Conservation (phyloP, 2,113 vertebrate species). For the Girardinichthys multiradiatus region DNA sequence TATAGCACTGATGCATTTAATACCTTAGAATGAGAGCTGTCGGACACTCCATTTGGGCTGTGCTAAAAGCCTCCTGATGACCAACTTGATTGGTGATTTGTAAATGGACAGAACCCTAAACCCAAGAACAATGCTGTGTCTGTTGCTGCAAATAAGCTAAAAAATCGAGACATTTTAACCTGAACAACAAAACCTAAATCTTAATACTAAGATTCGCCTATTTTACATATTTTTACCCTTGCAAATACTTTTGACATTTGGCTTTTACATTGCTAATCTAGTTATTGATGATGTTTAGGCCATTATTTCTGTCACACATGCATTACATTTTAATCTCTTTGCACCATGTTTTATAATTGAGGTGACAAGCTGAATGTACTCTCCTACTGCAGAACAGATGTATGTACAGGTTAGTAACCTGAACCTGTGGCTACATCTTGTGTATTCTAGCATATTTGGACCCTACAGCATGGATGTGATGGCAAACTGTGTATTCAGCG, state of each 20-base stretch:
- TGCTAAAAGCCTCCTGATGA: too few species aligned
- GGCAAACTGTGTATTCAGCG: constrained; percentile 74
- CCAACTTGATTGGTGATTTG: too few species aligned
- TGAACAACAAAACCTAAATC: too few species aligned
- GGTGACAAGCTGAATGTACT: not conserved
- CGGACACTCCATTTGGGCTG: not conserved
- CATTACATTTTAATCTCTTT: not conserved
- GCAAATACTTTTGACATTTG: too few species aligned
- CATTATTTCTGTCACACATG: not conserved
- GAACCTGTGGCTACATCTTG: not conserved
- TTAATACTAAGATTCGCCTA: too few species aligned
- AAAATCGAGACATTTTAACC: too few species aligned
- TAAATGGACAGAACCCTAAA: too few species aligned
- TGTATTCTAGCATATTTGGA: constrained; percentile 59
- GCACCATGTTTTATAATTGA: not conserved
- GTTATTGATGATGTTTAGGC: not conserved
- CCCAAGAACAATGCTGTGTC: too few species aligned
- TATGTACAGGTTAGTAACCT: too few species aligned
- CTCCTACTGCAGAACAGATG: too few species aligned
- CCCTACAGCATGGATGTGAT: constrained; percentile 77
- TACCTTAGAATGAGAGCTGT: not conserved
- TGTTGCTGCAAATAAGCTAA: too few species aligned
- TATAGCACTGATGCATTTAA: not conserved
- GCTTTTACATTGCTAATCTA: not conserved
- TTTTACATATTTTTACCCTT: too few species aligned